Base-by-base conservation (phyloP, 1,140 invertebrate species). In the Arion vulgaris region DNA sequence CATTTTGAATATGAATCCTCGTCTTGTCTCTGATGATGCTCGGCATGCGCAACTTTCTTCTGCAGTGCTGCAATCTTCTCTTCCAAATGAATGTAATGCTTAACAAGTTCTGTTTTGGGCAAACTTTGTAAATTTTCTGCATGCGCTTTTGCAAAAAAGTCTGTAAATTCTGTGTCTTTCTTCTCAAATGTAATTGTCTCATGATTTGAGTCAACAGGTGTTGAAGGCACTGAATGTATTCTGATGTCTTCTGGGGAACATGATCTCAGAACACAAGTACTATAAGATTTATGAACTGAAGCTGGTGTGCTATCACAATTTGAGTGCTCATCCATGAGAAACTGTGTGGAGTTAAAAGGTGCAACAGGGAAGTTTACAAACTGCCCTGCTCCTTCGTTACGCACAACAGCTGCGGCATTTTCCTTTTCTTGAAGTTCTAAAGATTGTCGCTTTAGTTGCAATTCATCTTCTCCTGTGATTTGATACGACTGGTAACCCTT, bases 321-420 rank as follows among this genome's bases (percentile, higher is more conserved):
- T n/a, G n/a, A n/a, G 36, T 81, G 69, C 34, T 81, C 79, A 34
- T 81, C 79, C 68, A 81, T 81, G 9, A 81, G 49, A 81, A 49
- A 81, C 79, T 81, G 79, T 15, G 79, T 81, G 1, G 79, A 81
- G 34, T 81, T 81, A 38, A 72, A 81, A 5, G 79, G 79, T 34
- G 79, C 79, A 7, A 53, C 79, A n/a, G 79, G 68, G 36, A 73
- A 51, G 17, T 11, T 72, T 28, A 81, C 41, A 28, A 68, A 81
- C 32, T 73, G 26, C 5, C 32, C 45, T 68, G 4, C 79, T 32
- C 38, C 79, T 41, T 81, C 39, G 0, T 32, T 68, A 0, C 66
- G 38, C 34, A 72, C n/a, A 36, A 73, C 41, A 28, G 79, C 79
- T 13, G 77, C 66, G 32, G 79, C 79, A 36, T 81, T 73, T 13